These are phyloP conservation scores for Antheraea assamensis DNA, from an alignment of 2,888 invertebrate genomes.

Conservation along the genomic window DNA sequence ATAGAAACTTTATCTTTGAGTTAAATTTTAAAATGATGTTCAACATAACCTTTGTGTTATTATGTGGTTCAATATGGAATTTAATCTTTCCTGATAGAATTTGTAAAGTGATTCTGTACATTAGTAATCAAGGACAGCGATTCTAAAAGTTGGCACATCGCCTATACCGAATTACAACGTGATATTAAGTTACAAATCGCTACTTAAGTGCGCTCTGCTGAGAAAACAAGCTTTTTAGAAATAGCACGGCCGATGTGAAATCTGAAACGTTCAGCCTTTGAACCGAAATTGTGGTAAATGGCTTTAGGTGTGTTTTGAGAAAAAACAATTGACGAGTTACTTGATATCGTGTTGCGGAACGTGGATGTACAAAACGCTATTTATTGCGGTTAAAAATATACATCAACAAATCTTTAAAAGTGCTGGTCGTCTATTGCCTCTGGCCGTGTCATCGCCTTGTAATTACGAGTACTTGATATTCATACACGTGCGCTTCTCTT, in stretches of 20 bases:
- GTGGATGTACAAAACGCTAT: conserved; percentile 40
- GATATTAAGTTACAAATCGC: conserved; percentile 69
- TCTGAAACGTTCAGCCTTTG: conserved; percentile 67
- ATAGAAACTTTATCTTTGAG: conserved; percentile 59
- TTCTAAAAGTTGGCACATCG: conserved; percentile 63
- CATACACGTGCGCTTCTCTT: conserved; percentile 46
- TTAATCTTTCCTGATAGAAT: neutral
- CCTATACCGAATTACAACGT: conserved; percentile 62
- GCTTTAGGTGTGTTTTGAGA: conserved; percentile 73
- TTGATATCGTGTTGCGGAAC: conserved; percentile 50
- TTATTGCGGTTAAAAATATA: conserved; percentile 33
- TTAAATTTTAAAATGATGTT: conserved; percentile 46
- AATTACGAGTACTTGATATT: conserved; percentile 52
- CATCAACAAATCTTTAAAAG: neutral
- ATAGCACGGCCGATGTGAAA: conserved; percentile 69
- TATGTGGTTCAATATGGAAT: neutral
- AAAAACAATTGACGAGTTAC: conserved; percentile 60
- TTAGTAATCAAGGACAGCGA: conserved; percentile 26
- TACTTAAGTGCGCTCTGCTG: conserved; percentile 76
- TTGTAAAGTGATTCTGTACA: conserved; percentile 6
- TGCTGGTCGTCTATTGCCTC: conserved; percentile 26
- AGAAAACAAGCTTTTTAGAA: conserved; percentile 80
- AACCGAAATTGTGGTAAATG: conserved; percentile 74
- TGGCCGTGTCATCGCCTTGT: conserved; percentile 47
- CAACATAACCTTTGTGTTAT: neutral